Evolutionary conservation across 2,888 invertebrate genomes (phyloP), one percentile per base, ranked within the genome.

Genomic region (Brenthis daphne): DNA sequence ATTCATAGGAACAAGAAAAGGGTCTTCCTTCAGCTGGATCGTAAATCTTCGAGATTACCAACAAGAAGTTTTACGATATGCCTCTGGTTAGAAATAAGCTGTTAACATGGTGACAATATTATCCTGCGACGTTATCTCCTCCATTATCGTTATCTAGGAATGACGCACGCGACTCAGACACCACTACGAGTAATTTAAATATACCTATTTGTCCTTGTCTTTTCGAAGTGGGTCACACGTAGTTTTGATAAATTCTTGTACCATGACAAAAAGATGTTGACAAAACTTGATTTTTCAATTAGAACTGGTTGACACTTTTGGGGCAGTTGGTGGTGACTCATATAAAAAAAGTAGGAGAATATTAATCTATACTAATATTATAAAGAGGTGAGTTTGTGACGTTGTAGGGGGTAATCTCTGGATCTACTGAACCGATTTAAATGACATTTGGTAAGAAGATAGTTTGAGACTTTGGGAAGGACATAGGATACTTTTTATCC

Each of bases 91-190:
- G 43, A 60, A 66, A 69, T 71, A 73, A 61, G 68, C 68, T 67
- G 76, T 73, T 70, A 74, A 69, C 76, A 75, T 75, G 71, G 74
- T 72, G 75, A 77, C 76, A 73, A 72, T 56, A 76, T 76, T 75
- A 78, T 75, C 75, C 76, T 75, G 73, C 76, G 64, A 70, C 57
- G 67, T 75, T 77, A 77, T 76, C 78, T 75, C 71, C 74, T 66
- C 74, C 77, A 78, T 77, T 80, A 81, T 80, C 79, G 76, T 78
- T 82, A 82, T 80, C 81, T 63, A 55, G 67, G 65, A 56, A 65
- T 83, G 82, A 83, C 82, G 82, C 80, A 82, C 77, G 74, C 53
- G 60, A 70, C 74, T 68, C 77, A 71, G 73, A 76, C 75, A 76
- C 71, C 73, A 73, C 73, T 70, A 20, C 20, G 20, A 20, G 20